phyloP scores from a whole-genome alignment of 2,797 vertebrate genomes.

The Acrossocheilus fasciatus region DNA sequence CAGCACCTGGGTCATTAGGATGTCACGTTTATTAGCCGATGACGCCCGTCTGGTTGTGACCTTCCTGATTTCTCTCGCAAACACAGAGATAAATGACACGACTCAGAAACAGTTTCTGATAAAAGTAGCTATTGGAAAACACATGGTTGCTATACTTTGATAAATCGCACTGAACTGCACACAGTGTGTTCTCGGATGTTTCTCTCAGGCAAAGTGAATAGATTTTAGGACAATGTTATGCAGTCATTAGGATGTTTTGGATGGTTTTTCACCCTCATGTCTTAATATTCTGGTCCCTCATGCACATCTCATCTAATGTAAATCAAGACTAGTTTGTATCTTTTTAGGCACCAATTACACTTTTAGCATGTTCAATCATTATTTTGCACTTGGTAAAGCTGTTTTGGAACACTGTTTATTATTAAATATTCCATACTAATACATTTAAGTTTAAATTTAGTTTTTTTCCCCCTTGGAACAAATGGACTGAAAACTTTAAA shows the following conservation, averaged over 20 bases:
- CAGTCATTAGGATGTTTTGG: not conserved
- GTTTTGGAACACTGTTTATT: not conserved
- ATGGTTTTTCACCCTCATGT: not conserved
- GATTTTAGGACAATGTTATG: not conserved
- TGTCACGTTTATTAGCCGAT: slow-evolving; percentile 15
- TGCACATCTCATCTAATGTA: not conserved
- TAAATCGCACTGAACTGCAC: not conserved
- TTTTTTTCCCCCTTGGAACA: too few species aligned
- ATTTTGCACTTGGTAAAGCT: not conserved
- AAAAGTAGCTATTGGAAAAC: not conserved
- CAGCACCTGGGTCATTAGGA: slow-evolving; percentile 15
- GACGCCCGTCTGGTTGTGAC: not conserved
- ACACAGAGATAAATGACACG: not conserved
- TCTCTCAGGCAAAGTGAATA: not conserved
- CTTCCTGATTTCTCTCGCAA: not conserved
- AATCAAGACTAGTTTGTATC: not conserved
- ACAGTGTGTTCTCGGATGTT: not conserved
- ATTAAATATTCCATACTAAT: not conserved
- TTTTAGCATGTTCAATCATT: not conserved
- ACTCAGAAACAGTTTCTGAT: not conserved
- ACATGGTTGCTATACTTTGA: not conserved
- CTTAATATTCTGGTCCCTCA: not conserved
- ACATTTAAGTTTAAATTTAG: too few species aligned
- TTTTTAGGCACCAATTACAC: not conserved
- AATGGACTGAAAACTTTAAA: too few species aligned